A percentile compares a stretch with the other conserved stretches of the same genome.
Conservation (phyloP, 2,797 vertebrate species). For the Gymnopithys bicolor region DNA sequence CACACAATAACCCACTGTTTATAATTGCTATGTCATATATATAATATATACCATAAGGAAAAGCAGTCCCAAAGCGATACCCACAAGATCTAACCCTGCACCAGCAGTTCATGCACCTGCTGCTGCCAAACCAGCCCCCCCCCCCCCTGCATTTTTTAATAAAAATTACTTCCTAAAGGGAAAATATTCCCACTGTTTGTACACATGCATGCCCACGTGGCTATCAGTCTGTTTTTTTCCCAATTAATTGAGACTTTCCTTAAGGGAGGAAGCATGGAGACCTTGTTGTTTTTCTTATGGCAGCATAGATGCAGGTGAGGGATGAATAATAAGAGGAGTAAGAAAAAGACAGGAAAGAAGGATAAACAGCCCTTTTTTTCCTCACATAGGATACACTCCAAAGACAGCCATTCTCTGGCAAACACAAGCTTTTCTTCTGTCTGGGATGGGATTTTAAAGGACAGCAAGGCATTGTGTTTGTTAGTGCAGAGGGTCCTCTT, state of each 20-base stretch:
- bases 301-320: background rate
- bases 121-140: background rate
- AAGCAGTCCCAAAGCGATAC: background rate
- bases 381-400: background rate
- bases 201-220: background rate
- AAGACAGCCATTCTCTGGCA: background rate
- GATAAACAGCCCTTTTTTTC: accelerated
- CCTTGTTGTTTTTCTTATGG: background rate
- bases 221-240: background rate
- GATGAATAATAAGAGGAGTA: background rate
- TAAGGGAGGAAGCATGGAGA: background rate
- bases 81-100: background rate
- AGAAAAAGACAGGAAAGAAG: background rate
- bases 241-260: background rate
- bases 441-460: background rate
- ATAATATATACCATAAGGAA: background rate
- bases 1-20: background rate
- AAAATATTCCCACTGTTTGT: background rate
- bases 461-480: background rate
- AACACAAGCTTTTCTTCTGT: background rate
- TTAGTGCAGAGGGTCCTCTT: background rate
- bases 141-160: background rate
- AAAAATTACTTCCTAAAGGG: background rate
- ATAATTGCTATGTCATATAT: background rate
- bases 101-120: background rate